Base-by-base conservation (phyloP, 1,140 invertebrate genomes). In the Prorops nasuta region DNA sequence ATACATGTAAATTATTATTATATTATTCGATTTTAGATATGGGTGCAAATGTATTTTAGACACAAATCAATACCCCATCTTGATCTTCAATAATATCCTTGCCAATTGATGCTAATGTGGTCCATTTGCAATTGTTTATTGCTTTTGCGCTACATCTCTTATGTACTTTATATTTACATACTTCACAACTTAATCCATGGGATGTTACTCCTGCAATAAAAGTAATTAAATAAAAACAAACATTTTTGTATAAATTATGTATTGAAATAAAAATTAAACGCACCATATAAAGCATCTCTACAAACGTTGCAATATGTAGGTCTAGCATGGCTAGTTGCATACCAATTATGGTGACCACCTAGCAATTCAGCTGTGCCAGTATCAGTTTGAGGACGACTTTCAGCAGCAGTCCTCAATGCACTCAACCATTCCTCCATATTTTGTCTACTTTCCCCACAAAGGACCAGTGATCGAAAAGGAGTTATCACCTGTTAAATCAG, bases 291-390 rank as follows among this genome's bases (percentile, higher is more conserved):
- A 7, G 92, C 90, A 69, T 98, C 94, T 40, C 91, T 80, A 71
- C 96, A 98, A 21, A 97, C 91, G 76, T 98, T 98, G 77, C 95
- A 98, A 72, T 96, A 98, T 0, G 93, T 96, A 38, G 95, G 96
- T 44, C 93, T 82, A 0, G 94, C 93, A 79, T 97, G 93, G 21
- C 89, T 95, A 38, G 93, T 93, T 14, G 91, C 86, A 66, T 94
- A 92, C 94, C 94, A 97, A 63, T 91, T 88, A 76, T 98, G 94
- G 68, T 91, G 85, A 32, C 93, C 93, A 12, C 87, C 90, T 36
- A 95, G 81, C 58, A 92, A 84, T 63, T 92, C 85, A 45, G 85
- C 60, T 80, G 79, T 71, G 81, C 83, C 55, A 39, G 74, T 56
- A 68, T 84, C 71, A 44, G 79, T 78, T 64, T 86, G 83, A 68